Base-by-base conservation (phyloP, 2,113 vertebrate genomes). In the Xerus inauris region DNA sequence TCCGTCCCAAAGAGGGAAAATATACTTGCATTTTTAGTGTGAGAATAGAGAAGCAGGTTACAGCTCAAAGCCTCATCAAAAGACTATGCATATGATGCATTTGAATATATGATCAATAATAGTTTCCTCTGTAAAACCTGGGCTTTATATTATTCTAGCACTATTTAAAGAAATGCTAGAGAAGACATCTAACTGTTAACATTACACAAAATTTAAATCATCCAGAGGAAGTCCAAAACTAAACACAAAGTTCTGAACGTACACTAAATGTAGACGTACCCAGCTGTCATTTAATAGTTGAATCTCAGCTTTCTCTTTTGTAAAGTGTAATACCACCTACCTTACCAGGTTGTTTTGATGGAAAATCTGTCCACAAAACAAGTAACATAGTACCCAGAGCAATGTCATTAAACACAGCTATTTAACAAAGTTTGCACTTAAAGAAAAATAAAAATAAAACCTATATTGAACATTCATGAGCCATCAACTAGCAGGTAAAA, bases 401-500 rank as follows among this genome's bases (percentile, higher is more conserved):
- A 89, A 54, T 67, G 20, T 87, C 67, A 90, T 59, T 49, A 54
- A 94, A 84, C 32, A 38, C 26, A 51, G 24, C 14, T 51, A 75
- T 32, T 91, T 84, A 95, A 91, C 54, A 30, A 72, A 82, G 19
- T 79, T 28, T 87, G 38, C 24, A 77, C 49, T 82, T 54, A 94
- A 85, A 67, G 54, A 91, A 87, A 85, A 89, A 92, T 49, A 91
- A 87, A 85, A 89, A 92, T 49, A 47, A 93, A 91, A 59, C n/a
- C 57, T 85, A 26, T 5, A 95, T 5, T 22, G 30, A 89, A 69
- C 35, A 32, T 95, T 91, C 59, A 65, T 13, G 24, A 91, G 64
- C 40, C 45, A 28, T 54, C 45, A 57, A 64, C 81, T 77, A 76
- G 73, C 16, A 79, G 40, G 69, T 73, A 89, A 81, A 71, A 20